Conservation (phyloP, 1,140 invertebrate genomes). For the Drosophila serrata region DNA sequence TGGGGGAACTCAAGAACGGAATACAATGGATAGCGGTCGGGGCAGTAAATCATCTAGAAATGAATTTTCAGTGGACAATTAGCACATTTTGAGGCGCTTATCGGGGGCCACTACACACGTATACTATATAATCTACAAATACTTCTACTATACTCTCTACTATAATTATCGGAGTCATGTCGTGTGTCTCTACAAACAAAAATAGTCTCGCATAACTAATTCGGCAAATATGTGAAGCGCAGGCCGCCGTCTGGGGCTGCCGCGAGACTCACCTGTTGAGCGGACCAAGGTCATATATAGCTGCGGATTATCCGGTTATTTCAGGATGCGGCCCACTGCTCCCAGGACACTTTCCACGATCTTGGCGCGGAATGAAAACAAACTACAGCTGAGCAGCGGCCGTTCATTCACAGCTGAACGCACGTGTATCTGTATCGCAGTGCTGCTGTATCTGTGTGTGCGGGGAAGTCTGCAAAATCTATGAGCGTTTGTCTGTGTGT, state of each 20-base stretch:
- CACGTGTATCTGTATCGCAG: constrained; percentile 53
- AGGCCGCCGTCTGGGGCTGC: background rate
- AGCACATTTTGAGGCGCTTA: constrained; percentile 40
- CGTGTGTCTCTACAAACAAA: constrained; percentile 46
- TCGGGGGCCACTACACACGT: constrained; percentile 17
- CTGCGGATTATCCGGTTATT: constrained; percentile 17
- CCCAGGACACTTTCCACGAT: constrained; percentile 42
- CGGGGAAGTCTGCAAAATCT: constrained; percentile 28
- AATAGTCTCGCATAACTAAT: constrained; percentile 39
- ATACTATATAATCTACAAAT: constrained; percentile 16
- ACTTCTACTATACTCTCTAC: constrained; percentile 14
- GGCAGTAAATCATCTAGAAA: constrained; percentile 15
- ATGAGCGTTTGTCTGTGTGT: constrained; percentile 12
- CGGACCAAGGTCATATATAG: constrained; percentile 47
- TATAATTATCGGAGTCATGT: constrained; percentile 43
- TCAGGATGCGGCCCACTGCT: constrained; percentile 2
- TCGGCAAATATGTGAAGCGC: constrained; percentile 15
- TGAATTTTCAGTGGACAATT: constrained; percentile 26
- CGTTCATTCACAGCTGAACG: constrained; percentile 67
- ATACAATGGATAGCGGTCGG: constrained; percentile 18
- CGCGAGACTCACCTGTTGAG: constrained; percentile 45
- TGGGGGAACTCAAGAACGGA: constrained; percentile 40
- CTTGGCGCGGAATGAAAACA: constrained; percentile 67
- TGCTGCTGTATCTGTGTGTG: constrained; percentile 27
- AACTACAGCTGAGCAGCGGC: constrained; percentile 57